Conservation (phyloP, 2,797 vertebrate species). For the Limosa lapponica region DNA sequence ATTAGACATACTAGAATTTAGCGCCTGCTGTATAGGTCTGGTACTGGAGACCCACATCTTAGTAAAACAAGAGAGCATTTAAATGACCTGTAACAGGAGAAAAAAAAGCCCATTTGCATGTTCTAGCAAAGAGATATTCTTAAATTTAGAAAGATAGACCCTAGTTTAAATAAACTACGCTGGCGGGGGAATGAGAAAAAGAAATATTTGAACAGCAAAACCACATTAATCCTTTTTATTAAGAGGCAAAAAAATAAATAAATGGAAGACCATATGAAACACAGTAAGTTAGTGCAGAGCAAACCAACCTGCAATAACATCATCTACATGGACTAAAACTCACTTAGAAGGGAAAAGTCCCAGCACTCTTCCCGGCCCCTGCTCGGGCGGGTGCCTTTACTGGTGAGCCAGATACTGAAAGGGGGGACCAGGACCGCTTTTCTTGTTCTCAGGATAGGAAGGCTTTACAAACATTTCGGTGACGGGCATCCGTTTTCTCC, state of each 20-base stretch:
- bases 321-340: neutral
- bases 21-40: neutral
- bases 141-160: neutral
- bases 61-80: neutral
- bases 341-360: neutral
- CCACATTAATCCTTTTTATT: constrained; percentile 20
- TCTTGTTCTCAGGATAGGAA: neutral
- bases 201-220: constrained; percentile 32
- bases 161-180: constrained; percentile 1
- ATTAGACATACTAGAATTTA: neutral
- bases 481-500: neutral
- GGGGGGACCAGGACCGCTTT: neutral
- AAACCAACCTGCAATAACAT: constrained; percentile 13
- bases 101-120: neutral
- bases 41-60: neutral
- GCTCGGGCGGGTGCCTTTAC: neutral
- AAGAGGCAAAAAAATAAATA: neutral
- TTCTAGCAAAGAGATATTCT: neutral
- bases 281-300: neutral
- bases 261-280: neutral
- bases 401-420: neutral
- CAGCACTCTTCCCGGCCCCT: neutral
- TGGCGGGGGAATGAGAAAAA: neutral
- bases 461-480: constrained; percentile 9
- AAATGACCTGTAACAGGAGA: neutral